Conservation (phyloP, 2,797 vertebrate species). For the Melanotaenia pygmaea region DNA sequence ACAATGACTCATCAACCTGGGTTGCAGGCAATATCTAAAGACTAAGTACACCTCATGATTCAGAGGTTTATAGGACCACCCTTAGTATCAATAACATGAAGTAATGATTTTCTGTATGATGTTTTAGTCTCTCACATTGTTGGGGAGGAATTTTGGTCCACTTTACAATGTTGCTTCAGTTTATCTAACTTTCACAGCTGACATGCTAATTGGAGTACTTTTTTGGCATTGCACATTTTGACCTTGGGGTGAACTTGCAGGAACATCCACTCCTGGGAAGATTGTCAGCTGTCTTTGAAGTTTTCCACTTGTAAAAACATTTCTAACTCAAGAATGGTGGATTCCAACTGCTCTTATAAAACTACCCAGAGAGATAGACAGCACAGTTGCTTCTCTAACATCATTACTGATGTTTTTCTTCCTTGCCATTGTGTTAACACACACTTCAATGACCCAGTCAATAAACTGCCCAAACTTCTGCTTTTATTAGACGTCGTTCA, state of each 20-base stretch:
- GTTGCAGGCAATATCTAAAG: background rate
- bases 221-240: background rate
- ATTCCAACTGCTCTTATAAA: background rate
- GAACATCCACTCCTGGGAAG: background rate
- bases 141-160: background rate
- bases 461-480: background rate
- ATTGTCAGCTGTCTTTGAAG: background rate
- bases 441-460: background rate
- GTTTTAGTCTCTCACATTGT: background rate
- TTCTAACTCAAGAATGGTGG: background rate
- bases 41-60: too few species aligned
- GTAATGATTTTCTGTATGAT: background rate
- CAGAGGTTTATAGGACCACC: too few species aligned
- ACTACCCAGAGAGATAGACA: background rate
- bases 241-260: background rate
- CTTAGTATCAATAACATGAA: background rate
- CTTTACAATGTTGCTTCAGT: background rate
- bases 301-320: background rate
- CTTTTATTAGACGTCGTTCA: background rate
- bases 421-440: background rate
- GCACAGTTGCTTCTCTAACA: background rate
- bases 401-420: background rate
- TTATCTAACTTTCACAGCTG: background rate
- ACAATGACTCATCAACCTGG: background rate
- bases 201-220: background rate